These are phyloP conservation scores for Chaetodon trifascialis DNA, from an alignment of 2,113 vertebrate species.

Conservation along the genomic window DNA sequence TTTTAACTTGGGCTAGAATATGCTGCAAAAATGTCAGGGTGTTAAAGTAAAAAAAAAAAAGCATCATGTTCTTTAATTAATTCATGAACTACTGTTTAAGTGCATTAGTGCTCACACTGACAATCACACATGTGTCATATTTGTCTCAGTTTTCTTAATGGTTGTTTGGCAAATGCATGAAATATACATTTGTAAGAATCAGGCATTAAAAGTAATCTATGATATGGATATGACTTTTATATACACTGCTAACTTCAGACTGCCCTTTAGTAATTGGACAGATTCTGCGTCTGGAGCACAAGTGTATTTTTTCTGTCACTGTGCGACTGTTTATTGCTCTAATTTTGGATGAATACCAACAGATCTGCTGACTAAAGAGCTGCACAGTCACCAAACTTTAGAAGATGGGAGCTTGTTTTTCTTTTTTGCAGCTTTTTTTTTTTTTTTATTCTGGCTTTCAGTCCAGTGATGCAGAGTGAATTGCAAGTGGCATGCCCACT, in stretches of 20 bases:
- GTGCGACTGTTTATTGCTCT: conserved; percentile 68
- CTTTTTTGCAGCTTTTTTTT: neutral
- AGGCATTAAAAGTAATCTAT: neutral
- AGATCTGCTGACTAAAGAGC: conserved; percentile 64
- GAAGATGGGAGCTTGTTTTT: neutral
- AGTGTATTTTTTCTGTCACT: conserved; percentile 56
- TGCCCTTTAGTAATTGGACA: conserved; percentile 50
- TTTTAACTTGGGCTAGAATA: neutral
- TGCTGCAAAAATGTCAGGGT: neutral
- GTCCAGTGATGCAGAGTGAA: conserved; percentile 24
- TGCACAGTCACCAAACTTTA: conserved; percentile 31
- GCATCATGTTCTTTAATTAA: neutral
- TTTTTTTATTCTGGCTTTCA: conserved; percentile 6
- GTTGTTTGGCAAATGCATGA: neutral
- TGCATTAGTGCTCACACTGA: neutral
- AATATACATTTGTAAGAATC: neutral
- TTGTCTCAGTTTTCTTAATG: neutral
- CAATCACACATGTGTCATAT: neutral
- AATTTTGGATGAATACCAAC: conserved; percentile 61
- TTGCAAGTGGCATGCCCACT: neutral
- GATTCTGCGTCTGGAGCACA: conserved; percentile 37
- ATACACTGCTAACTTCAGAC: neutral
- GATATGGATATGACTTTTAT: neutral
- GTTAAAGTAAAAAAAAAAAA: neutral
- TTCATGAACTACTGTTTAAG: neutral